phyloP scores from a whole-genome alignment of 1,140 invertebrate species.

The Pomacea maculata region DNA sequence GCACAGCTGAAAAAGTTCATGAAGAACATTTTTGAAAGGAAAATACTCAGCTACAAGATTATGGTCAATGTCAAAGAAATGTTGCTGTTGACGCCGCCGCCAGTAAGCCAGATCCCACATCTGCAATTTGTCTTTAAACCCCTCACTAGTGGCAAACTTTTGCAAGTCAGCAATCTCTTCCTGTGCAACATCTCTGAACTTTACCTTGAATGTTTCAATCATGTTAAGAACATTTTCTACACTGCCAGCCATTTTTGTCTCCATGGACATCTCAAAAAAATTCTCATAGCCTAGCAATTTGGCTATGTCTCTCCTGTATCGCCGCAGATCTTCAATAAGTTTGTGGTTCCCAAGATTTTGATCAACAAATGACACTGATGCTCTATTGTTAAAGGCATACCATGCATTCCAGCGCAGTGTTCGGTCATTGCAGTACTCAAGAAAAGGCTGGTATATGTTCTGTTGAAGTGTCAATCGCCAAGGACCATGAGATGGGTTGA shows the following conservation, averaged over 20 bases:
- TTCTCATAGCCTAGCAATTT: conserved; percentile 80
- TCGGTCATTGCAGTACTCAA: conserved; percentile 85
- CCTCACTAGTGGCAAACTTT: conserved; percentile 79
- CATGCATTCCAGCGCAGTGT: conserved; percentile 83
- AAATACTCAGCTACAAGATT: conserved; percentile 83
- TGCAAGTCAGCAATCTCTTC: conserved; percentile 79
- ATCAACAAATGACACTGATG: conserved; percentile 67
- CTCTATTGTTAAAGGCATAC: conserved; percentile 77
- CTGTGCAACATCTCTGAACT: conserved; percentile 75
- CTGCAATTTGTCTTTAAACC: conserved; percentile 76
- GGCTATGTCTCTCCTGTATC: conserved; percentile 75
- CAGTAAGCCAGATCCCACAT: conserved; percentile 90
- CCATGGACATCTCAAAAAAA: conserved; percentile 88
- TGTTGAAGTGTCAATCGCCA: conserved; percentile 76
- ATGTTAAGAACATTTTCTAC: conserved; percentile 81
- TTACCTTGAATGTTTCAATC: conserved; percentile 69
- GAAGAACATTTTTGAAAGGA: conserved; percentile 79
- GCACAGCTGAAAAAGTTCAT: conserved; percentile 79
- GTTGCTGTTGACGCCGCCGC: conserved; percentile 73
- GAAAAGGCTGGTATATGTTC: conserved; percentile 75
- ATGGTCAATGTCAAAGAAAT: conserved; percentile 75
- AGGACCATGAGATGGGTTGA: conserved; percentile 67
- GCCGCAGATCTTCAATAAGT: conserved; percentile 81
- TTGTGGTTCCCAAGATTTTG: conserved; percentile 73
- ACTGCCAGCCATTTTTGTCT: conserved; percentile 91